phyloP scores from a whole-genome alignment of 2,797 vertebrate genomes.

The Pampus argenteus region DNA sequence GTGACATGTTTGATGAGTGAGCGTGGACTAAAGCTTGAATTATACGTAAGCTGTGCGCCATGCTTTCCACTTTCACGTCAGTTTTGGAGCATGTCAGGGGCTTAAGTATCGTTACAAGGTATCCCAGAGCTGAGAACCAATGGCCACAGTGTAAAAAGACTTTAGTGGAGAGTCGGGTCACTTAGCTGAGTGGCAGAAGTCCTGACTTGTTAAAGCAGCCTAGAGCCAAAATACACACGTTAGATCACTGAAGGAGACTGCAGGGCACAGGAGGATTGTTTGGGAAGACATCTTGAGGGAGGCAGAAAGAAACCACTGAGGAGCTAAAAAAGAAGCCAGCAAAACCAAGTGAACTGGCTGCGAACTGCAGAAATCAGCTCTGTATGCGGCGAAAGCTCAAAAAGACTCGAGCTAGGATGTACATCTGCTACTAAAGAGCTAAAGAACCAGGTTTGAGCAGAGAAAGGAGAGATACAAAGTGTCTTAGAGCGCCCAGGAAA shows the following conservation, averaged over 20 bases:
- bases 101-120: too few relatives aligned
- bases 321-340: conserved; percentile 1
- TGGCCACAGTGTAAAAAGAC: too few relatives aligned
- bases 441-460: not conserved
- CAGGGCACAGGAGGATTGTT: not conserved
- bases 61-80: too few relatives aligned
- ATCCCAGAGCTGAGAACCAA: too few relatives aligned
- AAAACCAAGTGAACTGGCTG: not conserved
- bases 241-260: not conserved
- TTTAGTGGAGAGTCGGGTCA: too few relatives aligned
- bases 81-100: too few relatives aligned
- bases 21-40: too few relatives aligned
- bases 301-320: conserved; percentile 19
- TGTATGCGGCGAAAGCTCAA: not conserved
- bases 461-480: not conserved
- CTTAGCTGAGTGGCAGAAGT: too few relatives aligned
- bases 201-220: too few relatives aligned
- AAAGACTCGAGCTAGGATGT: not conserved
- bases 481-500: not conserved
- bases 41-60: too few relatives aligned
- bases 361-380: not conserved
- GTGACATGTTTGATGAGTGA: too few relatives aligned
- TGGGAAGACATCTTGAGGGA: conserved; percentile 7
- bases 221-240: too few relatives aligned
- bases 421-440: not conserved